These are phyloP conservation scores for Anguilla rostrata DNA, from an alignment of 2,113 vertebrate genomes.

Conservation along the genomic window DNA sequence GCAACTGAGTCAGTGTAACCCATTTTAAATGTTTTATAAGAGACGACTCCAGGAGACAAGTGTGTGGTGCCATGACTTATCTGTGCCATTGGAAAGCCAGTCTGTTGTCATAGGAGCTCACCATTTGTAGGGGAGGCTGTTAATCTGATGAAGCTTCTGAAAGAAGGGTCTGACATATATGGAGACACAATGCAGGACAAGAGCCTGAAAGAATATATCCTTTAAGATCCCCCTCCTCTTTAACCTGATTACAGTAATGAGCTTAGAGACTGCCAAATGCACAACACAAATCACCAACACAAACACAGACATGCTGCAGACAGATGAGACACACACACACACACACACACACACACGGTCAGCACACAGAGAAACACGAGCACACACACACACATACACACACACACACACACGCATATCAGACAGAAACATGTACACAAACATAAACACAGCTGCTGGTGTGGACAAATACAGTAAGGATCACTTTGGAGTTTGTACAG, in stretches of 20 bases:
- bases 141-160: constrained; percentile 42
- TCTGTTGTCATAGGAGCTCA: neutral
- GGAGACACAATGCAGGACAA: neutral
- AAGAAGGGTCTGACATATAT: constrained; percentile 35
- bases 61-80: neutral
- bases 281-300: constrained; percentile 47
- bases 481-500: no score
- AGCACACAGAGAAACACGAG: neutral
- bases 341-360: neutral
- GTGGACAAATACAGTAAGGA: no score
- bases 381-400: neutral
- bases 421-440: no score
- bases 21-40: constrained; percentile 48
- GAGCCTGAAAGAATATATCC: constrained; percentile 51
- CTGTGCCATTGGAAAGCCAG: constrained; percentile 4
- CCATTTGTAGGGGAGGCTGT: constrained; percentile 22
- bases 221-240: constrained; percentile 53
- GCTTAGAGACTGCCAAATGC: constrained; percentile 56
- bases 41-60: constrained; percentile 28
- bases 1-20: constrained; percentile 48
- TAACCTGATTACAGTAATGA: constrained; percentile 72
- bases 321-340: neutral
- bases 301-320: constrained; percentile 14
- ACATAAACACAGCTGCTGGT: no score
- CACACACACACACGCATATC: neutral